phyloP scores from a whole-genome alignment of 2,113 vertebrate genomes.

The Chamaetylas fuelleborni region DNA sequence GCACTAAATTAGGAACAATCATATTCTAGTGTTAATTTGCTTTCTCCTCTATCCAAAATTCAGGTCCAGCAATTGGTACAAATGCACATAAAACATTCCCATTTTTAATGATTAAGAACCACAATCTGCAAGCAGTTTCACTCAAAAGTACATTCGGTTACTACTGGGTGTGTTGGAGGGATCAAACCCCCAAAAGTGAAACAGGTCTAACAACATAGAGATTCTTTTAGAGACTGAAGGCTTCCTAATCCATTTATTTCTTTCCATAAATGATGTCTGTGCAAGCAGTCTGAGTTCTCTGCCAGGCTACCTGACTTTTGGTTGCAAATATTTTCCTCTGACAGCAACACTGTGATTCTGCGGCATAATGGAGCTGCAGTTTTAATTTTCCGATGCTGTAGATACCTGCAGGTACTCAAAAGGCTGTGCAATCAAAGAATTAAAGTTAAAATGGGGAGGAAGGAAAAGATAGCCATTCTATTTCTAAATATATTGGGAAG shows the following conservation, averaged over 20 bases:
- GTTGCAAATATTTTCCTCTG: slow-evolving; percentile 53
- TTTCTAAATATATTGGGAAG: background rate
- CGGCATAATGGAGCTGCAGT: background rate
- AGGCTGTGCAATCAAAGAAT: background rate
- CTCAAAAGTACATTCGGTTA: background rate
- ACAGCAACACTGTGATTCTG: background rate
- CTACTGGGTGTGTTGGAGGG: background rate
- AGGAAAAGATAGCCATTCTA: background rate
- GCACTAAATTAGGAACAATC: slow-evolving; percentile 99
- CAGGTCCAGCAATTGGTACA: slow-evolving; percentile 76
- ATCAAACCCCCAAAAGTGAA: slow-evolving; percentile 1
- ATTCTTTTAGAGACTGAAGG: background rate
- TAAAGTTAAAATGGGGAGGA: background rate
- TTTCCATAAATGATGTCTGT: slow-evolving; percentile 37
- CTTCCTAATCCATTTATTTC: slow-evolving; percentile 46
- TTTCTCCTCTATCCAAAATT: slow-evolving; percentile 77
- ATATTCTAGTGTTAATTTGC: slow-evolving; percentile 92
- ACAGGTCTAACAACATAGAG: background rate
- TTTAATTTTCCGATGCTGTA: background rate
- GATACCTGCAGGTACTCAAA: background rate
- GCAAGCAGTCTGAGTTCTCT: slow-evolving; percentile 29
- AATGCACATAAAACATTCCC: slow-evolving; percentile 64
- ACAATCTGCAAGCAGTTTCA: background rate
- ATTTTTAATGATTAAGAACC: slow-evolving; percentile 64
- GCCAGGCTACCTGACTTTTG: slow-evolving; percentile 47